Conservation (phyloP, 1,140 invertebrate genomes). For the Sipha flava region DNA sequence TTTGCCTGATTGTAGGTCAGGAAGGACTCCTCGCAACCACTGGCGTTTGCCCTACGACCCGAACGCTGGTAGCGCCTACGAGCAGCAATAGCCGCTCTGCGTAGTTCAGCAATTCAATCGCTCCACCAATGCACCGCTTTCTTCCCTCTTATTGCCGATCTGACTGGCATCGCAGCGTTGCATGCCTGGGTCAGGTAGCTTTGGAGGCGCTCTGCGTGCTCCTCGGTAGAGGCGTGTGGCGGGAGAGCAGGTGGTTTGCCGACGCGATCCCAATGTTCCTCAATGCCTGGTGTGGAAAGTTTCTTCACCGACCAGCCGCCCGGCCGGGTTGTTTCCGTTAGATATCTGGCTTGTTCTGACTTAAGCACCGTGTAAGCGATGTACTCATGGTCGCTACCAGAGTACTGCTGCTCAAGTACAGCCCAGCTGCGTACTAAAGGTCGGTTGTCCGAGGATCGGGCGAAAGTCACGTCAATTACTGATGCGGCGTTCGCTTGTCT, state of each 20-base stretch:
- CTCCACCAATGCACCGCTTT: neutral
- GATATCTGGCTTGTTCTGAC: no score
- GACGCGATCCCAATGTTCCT: no score
- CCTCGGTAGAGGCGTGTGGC: neutral
- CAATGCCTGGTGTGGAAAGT: accelerated
- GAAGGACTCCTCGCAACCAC: neutral
- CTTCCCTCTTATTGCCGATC: neutral
- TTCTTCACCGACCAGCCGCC: neutral
- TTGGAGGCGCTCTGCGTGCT: neutral
- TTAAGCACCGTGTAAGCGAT: neutral
- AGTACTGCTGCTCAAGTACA: neutral
- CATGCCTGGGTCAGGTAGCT: neutral
- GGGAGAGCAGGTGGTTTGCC: accelerated
- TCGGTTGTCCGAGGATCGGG: neutral
- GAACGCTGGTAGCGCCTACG: neutral
- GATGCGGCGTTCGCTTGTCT: neutral
- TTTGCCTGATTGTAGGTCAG: neutral
- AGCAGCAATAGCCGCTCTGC: neutral
- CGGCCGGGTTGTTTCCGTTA: no score
- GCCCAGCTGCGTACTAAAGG: neutral
- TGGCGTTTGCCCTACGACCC: neutral
- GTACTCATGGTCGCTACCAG: neutral
- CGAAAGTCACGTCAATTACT: neutral
- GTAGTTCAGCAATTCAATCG: neutral
- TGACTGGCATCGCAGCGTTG: neutral